Evolutionary conservation across 53 echinoderm and acorn worm species (phyloP).

Genomic region (Astropecten irregularis): DNA sequence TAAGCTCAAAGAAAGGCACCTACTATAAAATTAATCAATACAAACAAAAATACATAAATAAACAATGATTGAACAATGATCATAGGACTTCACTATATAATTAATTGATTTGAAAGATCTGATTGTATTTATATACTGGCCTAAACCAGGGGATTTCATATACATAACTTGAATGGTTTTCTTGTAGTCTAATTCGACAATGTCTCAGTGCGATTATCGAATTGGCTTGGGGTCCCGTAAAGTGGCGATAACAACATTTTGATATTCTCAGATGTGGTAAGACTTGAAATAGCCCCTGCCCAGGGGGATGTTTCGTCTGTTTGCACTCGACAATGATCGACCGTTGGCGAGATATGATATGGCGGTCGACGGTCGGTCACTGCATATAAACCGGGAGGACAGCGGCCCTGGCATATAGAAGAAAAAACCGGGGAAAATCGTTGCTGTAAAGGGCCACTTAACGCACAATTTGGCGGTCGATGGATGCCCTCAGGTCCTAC

Average conservation of each 20-base stretch:
- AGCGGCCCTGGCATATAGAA: no score
- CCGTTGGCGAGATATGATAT: slow-evolving; percentile 42
- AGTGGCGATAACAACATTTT: slow-evolving; percentile 31
- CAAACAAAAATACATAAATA: no score
- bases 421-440: slow-evolving; percentile 35
- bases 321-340: slow-evolving; percentile 8
- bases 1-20: no score
- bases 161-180: no score
- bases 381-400: not conserved
- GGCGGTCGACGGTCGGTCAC: slow-evolving; percentile 1
- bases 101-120: no score
- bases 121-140: no score
- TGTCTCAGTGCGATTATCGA: no score
- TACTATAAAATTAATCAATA: no score
- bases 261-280: slow-evolving; percentile 9
- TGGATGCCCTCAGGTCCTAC: slow-evolving; percentile 37
- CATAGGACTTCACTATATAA: no score
- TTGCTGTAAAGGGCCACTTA: slow-evolving; percentile 46
- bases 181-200: no score
- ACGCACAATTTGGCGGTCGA: slow-evolving; percentile 51
- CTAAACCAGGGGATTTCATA: no score
- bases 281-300: not conserved
- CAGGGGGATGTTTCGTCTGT: not conserved
- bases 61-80: no score
- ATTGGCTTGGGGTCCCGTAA: not conserved